Evolutionary conservation across 1,140 invertebrate genomes (phyloP).

Genomic region (Drosophila littoralis): DNA sequence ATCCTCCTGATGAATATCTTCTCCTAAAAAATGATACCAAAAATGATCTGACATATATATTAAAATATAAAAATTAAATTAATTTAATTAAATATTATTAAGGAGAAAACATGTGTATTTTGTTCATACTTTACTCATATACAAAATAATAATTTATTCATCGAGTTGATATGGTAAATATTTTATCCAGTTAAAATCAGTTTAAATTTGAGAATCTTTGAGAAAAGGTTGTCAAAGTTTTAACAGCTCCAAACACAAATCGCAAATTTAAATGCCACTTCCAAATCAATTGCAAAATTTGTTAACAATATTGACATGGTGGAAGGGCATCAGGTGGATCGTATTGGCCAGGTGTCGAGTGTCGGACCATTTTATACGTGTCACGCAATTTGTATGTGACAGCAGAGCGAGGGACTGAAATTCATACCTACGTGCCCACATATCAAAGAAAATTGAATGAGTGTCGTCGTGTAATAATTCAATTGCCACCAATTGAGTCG

Average conservation of each 20-base stretch:
- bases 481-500: constrained; percentile 78
- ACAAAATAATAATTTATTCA: too few species aligned
- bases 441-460: constrained; percentile 74
- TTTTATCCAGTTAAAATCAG: too few species aligned
- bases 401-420: constrained; percentile 29
- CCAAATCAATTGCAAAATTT: neutral
- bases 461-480: constrained; percentile 81
- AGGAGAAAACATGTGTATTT: too few species aligned
- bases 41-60: too few species aligned
- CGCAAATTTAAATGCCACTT: neutral
- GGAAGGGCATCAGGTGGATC: constrained; percentile 25
- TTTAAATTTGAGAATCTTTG: too few species aligned
- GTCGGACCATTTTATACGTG: constrained; percentile 48
- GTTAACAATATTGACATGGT: neutral
- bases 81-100: too few species aligned
- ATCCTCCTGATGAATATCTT: too few species aligned
- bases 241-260: neutral
- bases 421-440: constrained; percentile 21
- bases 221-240: too few species aligned
- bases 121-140: too few species aligned
- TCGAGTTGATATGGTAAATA: too few species aligned
- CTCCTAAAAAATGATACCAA: too few species aligned
- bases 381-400: constrained; percentile 57
- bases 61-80: too few species aligned
- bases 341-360: constrained; percentile 6